Conservation (phyloP, 1,140 invertebrate genomes). For the Drosophila nigrodunni region DNA sequence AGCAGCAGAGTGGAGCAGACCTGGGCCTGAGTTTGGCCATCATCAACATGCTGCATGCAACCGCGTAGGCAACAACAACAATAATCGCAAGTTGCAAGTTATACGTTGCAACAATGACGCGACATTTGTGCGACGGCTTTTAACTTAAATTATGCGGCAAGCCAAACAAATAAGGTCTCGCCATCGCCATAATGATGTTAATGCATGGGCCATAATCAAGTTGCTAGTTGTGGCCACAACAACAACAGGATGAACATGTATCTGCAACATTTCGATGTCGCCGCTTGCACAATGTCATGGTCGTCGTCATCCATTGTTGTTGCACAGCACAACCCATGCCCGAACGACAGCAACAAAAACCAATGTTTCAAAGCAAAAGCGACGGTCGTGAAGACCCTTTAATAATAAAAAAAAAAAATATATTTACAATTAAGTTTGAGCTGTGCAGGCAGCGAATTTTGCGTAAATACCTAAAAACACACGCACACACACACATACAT, state of each 20-base stretch:
- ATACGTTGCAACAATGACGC: constrained; percentile 53
- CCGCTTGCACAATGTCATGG: constrained; percentile 69
- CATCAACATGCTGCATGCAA: constrained; percentile 51
- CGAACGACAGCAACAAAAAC: constrained; percentile 10
- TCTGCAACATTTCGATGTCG: constrained; percentile 45
- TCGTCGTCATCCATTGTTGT: constrained; percentile 42
- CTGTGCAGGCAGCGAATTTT: constrained; percentile 10
- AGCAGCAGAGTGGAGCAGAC: constrained; percentile 38
- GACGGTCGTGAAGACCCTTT: constrained; percentile 40
- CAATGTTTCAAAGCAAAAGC: constrained; percentile 26
- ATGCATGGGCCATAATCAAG: constrained; percentile 56
- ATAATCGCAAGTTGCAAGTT: background rate
- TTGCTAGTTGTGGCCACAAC: constrained; percentile 48
- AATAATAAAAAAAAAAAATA: constrained; percentile 64
- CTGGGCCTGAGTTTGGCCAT: constrained; percentile 20
- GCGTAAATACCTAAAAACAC: background rate
- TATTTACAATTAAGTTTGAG: constrained; percentile 55
- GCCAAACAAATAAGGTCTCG: constrained; percentile 74
- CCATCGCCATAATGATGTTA: constrained; percentile 68
- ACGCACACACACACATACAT: background rate
- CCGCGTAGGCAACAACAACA: constrained; percentile 51
- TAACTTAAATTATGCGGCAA: constrained; percentile 75
- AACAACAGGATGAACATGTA: background rate
- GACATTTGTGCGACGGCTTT: constrained; percentile 62
- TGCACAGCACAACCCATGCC: constrained; percentile 11